Conservation (phyloP, 2,797 vertebrate species). For the Catostomus latipinnis region DNA sequence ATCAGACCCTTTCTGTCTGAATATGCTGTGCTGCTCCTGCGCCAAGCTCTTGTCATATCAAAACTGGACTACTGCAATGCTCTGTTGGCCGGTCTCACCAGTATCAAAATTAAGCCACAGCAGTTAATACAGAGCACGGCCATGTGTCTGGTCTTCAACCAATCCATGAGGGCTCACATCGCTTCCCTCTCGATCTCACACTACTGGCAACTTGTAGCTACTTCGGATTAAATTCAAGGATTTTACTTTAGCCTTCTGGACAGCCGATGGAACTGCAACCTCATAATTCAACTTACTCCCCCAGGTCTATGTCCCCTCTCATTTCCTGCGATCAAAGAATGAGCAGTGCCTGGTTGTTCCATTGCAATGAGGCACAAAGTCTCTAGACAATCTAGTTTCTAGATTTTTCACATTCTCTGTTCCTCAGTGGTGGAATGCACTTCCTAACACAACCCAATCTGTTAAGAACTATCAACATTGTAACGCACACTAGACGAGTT, state of each 20-base stretch:
- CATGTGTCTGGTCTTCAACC: neutral
- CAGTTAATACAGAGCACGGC: too few relatives aligned
- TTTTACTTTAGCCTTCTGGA: too few relatives aligned
- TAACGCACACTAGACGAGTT: too few relatives aligned
- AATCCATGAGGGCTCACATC: neutral
- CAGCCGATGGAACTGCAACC: neutral
- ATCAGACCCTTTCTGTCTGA: too few relatives aligned
- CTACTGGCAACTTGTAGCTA: neutral
- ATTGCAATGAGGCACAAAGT: constrained; percentile 1
- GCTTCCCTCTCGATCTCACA: too few relatives aligned
- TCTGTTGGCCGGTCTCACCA: neutral
- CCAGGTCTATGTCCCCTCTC: neutral
- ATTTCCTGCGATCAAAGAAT: neutral
- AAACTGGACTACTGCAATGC: neutral
- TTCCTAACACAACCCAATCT: too few relatives aligned
- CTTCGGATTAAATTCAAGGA: too few relatives aligned
- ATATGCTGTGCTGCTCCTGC: too few relatives aligned
- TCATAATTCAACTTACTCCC: neutral
- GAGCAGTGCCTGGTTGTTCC: neutral
- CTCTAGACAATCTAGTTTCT: too few relatives aligned
- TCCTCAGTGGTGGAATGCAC: neutral
- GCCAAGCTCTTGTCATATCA: neutral
- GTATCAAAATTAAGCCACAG: neutral
- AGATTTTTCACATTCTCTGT: neutral
- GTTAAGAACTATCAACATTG: too few relatives aligned